phyloP scores from a whole-genome alignment of 2,113 vertebrate species.

The Alethe diademata region DNA sequence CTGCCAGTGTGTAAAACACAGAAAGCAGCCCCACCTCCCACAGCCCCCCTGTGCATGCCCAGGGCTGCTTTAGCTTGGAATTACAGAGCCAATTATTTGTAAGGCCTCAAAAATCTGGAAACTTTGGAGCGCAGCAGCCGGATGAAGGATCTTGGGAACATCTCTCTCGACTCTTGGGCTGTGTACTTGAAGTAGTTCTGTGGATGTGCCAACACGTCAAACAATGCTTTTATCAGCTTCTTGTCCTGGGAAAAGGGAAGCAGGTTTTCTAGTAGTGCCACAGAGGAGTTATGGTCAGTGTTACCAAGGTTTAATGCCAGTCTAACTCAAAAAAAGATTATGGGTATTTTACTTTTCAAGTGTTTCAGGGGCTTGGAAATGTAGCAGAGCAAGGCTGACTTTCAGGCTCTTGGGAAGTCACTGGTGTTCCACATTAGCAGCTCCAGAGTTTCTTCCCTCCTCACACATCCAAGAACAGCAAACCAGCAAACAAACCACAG shows the following conservation, averaged over 20 bases:
- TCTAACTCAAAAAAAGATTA: not conserved
- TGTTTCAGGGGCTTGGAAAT: not conserved
- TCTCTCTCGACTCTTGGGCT: slow-evolving; percentile 97
- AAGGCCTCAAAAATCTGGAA: slow-evolving; percentile 93
- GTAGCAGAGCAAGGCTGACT: not conserved
- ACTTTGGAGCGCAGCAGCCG: slow-evolving; percentile 95
- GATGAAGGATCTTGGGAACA: slow-evolving; percentile 99
- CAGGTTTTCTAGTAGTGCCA: not conserved
- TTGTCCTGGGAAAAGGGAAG: slow-evolving; percentile 86
- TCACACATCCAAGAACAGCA: not conserved
- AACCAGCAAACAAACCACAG: not conserved
- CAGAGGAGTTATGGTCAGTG: not conserved
- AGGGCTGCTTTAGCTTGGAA: not conserved
- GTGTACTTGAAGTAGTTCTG: slow-evolving; percentile 99
- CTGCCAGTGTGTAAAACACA: slow-evolving; percentile 31
- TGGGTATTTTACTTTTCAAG: not conserved
- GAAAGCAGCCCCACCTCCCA: slow-evolving; percentile 22
- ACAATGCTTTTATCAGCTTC: slow-evolving; percentile 96
- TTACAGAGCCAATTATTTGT: slow-evolving; percentile 69
- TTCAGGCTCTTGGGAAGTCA: not conserved
- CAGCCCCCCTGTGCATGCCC: slow-evolving; percentile 4
- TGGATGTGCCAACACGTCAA: slow-evolving; percentile 95
- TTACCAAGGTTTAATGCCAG: not conserved
- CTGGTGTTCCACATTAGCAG: not conserved
- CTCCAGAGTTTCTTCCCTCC: not conserved